Base-by-base conservation (phyloP, 2,888 invertebrate species). In the Lysandra bellargus region DNA sequence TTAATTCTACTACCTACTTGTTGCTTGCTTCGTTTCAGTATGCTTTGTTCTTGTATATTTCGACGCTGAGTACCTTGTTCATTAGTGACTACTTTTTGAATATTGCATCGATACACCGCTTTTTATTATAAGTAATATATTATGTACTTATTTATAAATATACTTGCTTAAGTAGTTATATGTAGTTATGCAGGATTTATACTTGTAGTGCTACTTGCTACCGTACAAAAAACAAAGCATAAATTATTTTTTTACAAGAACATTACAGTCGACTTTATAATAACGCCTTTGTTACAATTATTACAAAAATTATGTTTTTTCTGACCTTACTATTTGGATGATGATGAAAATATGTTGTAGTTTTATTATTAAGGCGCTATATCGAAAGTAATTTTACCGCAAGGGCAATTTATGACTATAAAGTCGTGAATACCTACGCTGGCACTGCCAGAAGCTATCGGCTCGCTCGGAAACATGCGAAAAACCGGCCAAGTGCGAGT, bases 1-100 rank as follows among this genome's bases (percentile, higher is more conserved):
- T 74, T 74, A 30, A 17, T 12, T 30, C 30, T 30, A 30, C 64
- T 76, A 53, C 53, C 64, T 76, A 53, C 53, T 76, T 76, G 76
- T 57, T 44, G 44, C 75, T 75, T 49, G 12, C 57, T 57, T 57
- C 0, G 76, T 76, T 76, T 12, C 1, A 49, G 33, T n/a, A n/a
- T 44, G 75, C 9, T 75, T 17, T 74, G 23, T 9, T 75, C 23
- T 30, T 17, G 69, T 33, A 69, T 33, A 69, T 37, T 33, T 9
- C 9, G 30, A 33, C 12, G 64, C 30, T 14, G 2, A 44, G 9
- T 9, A 9, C 3, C 33, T 69, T 69, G 14, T 64, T 23, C 23
- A 23, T n/a, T n/a, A 2, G 61, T 61, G 5, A n/a, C 4, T 53
- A 9, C 23, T 9, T 64, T 64, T 64, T 64, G 61, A 6, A 2